A percentile compares a stretch with the other conserved stretches of the same genome.
Conservation (phyloP, 2,888 invertebrate species). For the Andrena bicolor region DNA sequence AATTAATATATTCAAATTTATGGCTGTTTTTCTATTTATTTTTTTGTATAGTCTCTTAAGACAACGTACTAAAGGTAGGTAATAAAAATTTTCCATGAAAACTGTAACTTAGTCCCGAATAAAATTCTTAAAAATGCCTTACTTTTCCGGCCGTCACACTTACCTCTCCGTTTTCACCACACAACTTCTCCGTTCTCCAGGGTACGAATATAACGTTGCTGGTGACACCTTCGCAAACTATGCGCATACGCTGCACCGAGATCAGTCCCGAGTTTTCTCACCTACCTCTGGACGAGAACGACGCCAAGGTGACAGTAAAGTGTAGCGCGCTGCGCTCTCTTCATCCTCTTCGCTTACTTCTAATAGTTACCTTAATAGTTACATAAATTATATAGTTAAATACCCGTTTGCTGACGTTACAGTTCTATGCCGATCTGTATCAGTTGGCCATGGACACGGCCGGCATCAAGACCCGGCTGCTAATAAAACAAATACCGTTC, state of each 20-base stretch:
- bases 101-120: no score
- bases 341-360: not conserved
- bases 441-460: constrained; percentile 89
- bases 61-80: no score
- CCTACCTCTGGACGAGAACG: constrained; percentile 82
- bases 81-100: no score
- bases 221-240: constrained; percentile 90
- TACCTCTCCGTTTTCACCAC: no score
- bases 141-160: no score
- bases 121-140: no score
- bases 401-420: constrained; percentile 43
- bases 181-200: constrained; percentile 60
- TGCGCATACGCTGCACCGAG: constrained; percentile 91
- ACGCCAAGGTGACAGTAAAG: constrained; percentile 69
- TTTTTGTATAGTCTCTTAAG: no score
- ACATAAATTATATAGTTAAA: no score
- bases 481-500: constrained; percentile 87
- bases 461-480: constrained; percentile 87
- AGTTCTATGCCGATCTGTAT: constrained; percentile 92
- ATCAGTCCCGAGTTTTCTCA: constrained; percentile 90
- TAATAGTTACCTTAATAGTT: not conserved
- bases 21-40: no score
- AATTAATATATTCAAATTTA: no score
- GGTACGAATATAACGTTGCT: constrained; percentile 85
- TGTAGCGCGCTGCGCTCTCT: not conserved